Evolutionary conservation across 2,888 invertebrate genomes (phyloP), one percentile per base, ranked within the genome.

Genomic region (Dichetophora obliterata): DNA sequence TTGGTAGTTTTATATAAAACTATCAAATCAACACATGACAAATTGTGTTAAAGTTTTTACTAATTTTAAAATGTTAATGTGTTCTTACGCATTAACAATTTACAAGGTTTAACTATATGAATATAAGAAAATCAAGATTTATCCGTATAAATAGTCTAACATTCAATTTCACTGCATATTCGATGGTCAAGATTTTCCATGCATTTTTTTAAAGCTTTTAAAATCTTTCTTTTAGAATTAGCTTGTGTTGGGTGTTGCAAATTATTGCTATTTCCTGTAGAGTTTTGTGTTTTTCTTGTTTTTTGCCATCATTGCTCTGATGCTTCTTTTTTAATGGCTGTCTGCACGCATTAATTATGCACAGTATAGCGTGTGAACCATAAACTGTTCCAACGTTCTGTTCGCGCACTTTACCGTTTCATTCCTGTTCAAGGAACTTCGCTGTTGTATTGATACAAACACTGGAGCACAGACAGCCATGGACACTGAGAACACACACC

Each of bases 261-360:
- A 54, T 54, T 54, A 54, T 54, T 22, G 54, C 19, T 54, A 54
- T 54, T 54, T 54, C 54, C 19, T 54, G 5, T 8, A 54, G 19
- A 54, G 11, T 19, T 54, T 43, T 3, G 11, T 43, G 1, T 43
- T 43, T 43, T 43, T 43, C 1, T 43, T 43, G 11, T 43, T 11
- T 11, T 43, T 43, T 43, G 11, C 2, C 43, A 43, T 43, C 43
- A 43, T 43, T 43, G 43, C 11, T 11, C 43, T 43, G 43, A 43
- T 43, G 43, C 63, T 63, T 63, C 63, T n/a, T 16, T 72, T 59
- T 19, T 61, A 72, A 63, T 70, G 54, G 50, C 73, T 65, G 74
- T 75, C 74, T 77, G 74, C 48, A 59, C 71, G 71, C 59, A 75
- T 77, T 77, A 77, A 77, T 77, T 77, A 77, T 77, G 75, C 71